phyloP scores from a whole-genome alignment of 2,888 invertebrate genomes.

The Aproaerema taeniolella region DNA sequence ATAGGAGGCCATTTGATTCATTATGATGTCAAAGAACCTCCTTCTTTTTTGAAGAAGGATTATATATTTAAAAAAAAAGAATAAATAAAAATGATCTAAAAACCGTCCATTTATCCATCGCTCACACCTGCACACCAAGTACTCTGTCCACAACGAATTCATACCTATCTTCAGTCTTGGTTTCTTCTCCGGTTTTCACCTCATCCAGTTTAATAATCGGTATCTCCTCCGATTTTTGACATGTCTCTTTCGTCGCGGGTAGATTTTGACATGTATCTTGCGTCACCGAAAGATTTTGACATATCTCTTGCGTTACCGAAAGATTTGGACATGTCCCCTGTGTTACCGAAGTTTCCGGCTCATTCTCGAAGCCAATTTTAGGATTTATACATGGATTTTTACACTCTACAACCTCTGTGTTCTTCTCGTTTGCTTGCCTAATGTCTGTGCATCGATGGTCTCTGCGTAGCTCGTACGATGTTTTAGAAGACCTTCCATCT shows the following conservation, averaged over 20 bases:
- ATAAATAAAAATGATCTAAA: no score
- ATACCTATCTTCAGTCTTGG: constrained; percentile 78
- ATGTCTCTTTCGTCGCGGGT: constrained; percentile 25
- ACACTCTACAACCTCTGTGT: constrained; percentile 45
- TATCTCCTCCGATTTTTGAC: no score
- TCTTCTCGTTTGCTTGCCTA: constrained; percentile 2
- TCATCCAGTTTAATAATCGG: no score
- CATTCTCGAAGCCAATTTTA: constrained; percentile 30
- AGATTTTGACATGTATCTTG: not conserved
- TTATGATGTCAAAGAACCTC: no score
- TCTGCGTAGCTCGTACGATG: constrained; percentile 56
- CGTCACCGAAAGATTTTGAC: not conserved
- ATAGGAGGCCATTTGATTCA: no score
- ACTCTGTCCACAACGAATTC: constrained; percentile 90
- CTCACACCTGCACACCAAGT: constrained; percentile 90
- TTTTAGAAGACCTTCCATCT: constrained; percentile 66
- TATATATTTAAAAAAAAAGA: no score
- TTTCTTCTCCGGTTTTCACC: constrained; percentile 48
- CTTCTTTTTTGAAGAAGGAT: no score
- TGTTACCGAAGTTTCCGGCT: constrained; percentile 25
- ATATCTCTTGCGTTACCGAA: not conserved
- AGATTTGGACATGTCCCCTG: no score
- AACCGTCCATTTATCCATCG: no score
- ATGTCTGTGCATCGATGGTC: constrained; percentile 23
- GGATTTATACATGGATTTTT: constrained; percentile 50